Evolutionary conservation across 2,888 invertebrate species (phyloP), one percentile per base, ranked within the genome.

Genomic region (Catocala fraxini): DNA sequence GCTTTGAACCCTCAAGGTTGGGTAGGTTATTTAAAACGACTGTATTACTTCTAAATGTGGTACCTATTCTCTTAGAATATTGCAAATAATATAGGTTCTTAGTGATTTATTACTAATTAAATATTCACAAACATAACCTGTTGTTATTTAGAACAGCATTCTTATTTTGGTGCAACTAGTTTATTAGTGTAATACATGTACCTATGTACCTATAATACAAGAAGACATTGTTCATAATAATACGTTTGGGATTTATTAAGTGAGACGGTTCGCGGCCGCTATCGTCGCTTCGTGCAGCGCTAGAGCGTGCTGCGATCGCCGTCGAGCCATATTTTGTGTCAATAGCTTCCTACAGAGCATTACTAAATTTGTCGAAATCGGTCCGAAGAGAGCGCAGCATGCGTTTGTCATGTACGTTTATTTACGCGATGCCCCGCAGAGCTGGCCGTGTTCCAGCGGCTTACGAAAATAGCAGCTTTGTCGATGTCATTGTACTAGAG

Each of bases 401-500:
- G 82, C 83, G 83, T 83, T 84, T 86, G 89, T 91, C 87, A 82
- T 88, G 82, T 82, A 82, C 84, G 89, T 92, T 92, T 92, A 92
- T 93, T 92, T 92, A 91, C 88, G 88, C 88, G 86, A 81, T 80
- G 86, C 86, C 83, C 86, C 81, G 85, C 83, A 71, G 83, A 77
- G 85, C 88, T 94, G 93, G 93, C 93, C 79, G 72, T 75, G 80
- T 85, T 93, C 93, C 93, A 93, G 89, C 80, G 77, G 79, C 77
- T 79, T 84, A 91, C 93, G 84, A 88, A 93, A 94, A 94, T 93
- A 93, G 91, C 90, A 83, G 84, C 86, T 88, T 86, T 84, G 84
- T 84, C 84, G 91, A 91, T 90, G 93, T 94, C 93, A 92, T 93
- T 93, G 93, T 92, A 93, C 93, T 89, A 90, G 86, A 81, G 80